phyloP scores from a whole-genome alignment of 1,140 invertebrate genomes.

The Calycopis cecrops region DNA sequence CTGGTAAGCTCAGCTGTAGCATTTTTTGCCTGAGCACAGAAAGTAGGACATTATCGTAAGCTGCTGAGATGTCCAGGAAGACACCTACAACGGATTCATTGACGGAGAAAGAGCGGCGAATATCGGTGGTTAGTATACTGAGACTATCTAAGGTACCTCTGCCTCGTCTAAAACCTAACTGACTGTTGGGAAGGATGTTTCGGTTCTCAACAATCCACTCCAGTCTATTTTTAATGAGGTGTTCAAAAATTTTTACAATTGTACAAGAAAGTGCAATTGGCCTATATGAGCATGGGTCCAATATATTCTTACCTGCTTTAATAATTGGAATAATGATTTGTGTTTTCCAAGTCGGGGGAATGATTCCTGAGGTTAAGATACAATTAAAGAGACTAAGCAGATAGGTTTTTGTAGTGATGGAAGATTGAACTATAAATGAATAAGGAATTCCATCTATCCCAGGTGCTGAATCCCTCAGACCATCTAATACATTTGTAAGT shows the following conservation, averaged over 20 bases:
- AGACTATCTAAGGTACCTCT: background rate
- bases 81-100: background rate
- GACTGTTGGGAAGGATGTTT: background rate
- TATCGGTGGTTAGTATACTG: no score
- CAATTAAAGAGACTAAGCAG: background rate
- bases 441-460: conserved; percentile 2
- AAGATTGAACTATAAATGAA: background rate
- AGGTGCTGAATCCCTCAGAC: background rate
- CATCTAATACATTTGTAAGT: background rate
- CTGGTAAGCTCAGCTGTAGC: conserved; percentile 4
- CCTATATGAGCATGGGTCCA: conserved; percentile 1
- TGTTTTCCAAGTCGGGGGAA: background rate
- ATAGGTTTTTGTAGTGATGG: background rate
- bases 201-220: background rate
- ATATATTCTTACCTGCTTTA: background rate
- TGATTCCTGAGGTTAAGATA: background rate
- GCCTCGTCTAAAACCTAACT: conserved; percentile 6
- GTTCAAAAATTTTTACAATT: background rate
- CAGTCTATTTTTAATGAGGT: conserved; percentile 2
- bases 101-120: no score
- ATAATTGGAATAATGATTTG: conserved; percentile 4
- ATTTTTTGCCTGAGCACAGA: conserved; percentile 17
- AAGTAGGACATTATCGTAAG: conserved; percentile 30
- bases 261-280: conserved; percentile 4
- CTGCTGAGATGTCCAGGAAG: conserved; percentile 21